Percentiles rank a stretch among this genome's conserved stretches.
These are phyloP conservation scores for Poeciliopsis gracilis DNA, from an alignment of 2,797 vertebrate species.

Conservation along the genomic window DNA sequence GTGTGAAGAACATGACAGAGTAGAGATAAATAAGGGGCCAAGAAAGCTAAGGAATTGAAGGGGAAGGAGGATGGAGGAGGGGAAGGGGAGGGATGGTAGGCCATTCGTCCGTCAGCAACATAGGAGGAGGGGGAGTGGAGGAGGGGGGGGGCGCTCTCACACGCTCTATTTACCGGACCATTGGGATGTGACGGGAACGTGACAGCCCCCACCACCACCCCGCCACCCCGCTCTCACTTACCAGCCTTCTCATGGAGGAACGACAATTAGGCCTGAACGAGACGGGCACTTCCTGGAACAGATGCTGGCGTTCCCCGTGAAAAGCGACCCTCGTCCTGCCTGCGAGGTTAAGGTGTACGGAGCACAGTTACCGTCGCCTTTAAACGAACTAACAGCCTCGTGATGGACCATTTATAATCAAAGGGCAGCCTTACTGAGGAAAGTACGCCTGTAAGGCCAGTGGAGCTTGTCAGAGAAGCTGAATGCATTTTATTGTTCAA, in stretches of 20 bases:
- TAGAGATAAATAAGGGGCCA: constrained; percentile 87
- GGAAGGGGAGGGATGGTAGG: constrained; percentile 65
- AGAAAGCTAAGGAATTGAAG: constrained; percentile 71
- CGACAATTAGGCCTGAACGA: constrained; percentile 77
- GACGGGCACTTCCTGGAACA: constrained; percentile 78
- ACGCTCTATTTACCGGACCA: constrained; percentile 82
- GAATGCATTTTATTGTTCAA: constrained; percentile 68
- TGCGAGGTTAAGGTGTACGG: constrained; percentile 73
- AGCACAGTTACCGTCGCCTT: constrained; percentile 59
- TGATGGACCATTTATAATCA: constrained; percentile 72
- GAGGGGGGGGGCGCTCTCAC: constrained; percentile 69
- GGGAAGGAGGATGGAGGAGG: constrained; percentile 62
- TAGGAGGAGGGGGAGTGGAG: background rate
- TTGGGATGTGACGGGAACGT: constrained; percentile 82
- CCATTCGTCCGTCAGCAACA: constrained; percentile 74
- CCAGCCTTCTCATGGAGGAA: constrained; percentile 73
- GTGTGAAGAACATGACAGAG: constrained; percentile 90
- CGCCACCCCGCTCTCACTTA: constrained; percentile 71
- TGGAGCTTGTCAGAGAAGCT: constrained; percentile 64
- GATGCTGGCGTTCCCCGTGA: constrained; percentile 74
- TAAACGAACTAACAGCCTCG: constrained; percentile 67
- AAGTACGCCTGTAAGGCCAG: constrained; percentile 50
- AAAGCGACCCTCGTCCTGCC: constrained; percentile 62
- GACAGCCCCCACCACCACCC: constrained; percentile 60
- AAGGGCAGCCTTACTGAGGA: constrained; percentile 65